Conservation (phyloP, 2,797 vertebrate species). For the Acrocephalus scirpaceus region DNA sequence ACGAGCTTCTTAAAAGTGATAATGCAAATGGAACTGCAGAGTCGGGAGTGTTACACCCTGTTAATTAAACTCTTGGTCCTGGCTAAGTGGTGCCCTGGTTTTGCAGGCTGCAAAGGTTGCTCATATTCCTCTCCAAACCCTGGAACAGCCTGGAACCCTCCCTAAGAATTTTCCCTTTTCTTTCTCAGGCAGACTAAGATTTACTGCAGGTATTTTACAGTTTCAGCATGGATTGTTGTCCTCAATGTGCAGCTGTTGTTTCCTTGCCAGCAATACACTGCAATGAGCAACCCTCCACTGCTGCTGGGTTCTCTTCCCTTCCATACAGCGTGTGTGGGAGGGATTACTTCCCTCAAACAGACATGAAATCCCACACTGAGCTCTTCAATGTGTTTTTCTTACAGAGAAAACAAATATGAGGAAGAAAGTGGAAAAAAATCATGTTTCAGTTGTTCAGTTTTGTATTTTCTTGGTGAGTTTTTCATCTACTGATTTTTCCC, state of each 20-base stretch:
- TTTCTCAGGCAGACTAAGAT: neutral
- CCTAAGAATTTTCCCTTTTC: neutral
- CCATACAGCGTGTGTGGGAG: neutral
- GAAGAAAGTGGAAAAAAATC: neutral
- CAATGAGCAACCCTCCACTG: neutral
- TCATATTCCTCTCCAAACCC: neutral
- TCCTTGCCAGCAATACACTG: neutral
- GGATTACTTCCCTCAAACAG: neutral
- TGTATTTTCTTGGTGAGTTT: neutral
- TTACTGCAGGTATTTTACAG: neutral
- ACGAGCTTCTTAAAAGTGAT: neutral
- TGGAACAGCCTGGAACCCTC: neutral
- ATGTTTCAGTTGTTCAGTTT: neutral
- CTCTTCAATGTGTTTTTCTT: neutral
- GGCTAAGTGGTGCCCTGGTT: neutral
- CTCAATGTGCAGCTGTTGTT: neutral
- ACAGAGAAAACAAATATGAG: neutral
- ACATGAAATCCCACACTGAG: constrained; percentile 21
- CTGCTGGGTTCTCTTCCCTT: neutral
- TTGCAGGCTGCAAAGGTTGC: neutral
- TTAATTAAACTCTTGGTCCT: neutral
- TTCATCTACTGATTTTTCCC: neutral
- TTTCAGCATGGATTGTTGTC: neutral
- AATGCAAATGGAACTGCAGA: neutral
- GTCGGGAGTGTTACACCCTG: neutral